phyloP scores from a whole-genome alignment of 2,797 vertebrate genomes.

The Sebastes cheni region DNA sequence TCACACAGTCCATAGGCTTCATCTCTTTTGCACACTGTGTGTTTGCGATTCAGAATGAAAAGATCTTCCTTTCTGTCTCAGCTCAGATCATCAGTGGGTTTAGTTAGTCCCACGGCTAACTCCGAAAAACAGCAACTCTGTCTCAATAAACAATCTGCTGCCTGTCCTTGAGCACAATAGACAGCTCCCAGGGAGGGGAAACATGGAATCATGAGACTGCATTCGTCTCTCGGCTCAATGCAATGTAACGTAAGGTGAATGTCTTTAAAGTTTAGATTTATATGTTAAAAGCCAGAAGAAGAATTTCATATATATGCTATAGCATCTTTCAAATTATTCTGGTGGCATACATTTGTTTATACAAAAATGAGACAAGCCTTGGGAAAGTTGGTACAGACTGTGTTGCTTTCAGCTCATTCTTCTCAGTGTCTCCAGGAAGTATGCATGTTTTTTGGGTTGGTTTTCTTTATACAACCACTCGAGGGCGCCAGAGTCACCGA shows the following conservation, averaged over 20 bases:
- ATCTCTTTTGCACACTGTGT: neutral
- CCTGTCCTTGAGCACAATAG: slow-evolving; percentile 60
- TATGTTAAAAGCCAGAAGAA: neutral
- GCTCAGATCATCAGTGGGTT: slow-evolving; percentile 45
- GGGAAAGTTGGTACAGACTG: too few species aligned
- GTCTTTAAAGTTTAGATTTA: neutral
- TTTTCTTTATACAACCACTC: neutral
- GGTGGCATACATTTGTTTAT: neutral
- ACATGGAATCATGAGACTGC: slow-evolving; percentile 19
- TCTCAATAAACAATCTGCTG: slow-evolving; percentile 63
- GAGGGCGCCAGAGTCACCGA: neutral
- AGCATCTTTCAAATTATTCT: neutral
- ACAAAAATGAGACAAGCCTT: neutral
- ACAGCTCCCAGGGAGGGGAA: slow-evolving; percentile 27
- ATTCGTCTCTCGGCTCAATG: neutral
- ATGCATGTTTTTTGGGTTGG: neutral
- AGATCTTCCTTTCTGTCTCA: slow-evolving; percentile 11
- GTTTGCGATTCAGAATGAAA: slow-evolving; percentile 14
- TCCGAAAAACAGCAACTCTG: slow-evolving; percentile 47
- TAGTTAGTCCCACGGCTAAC: slow-evolving; percentile 26
- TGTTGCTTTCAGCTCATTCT: neutral
- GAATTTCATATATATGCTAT: neutral
- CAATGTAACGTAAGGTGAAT: neutral
- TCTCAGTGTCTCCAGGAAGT: neutral
- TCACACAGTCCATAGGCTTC: neutral